Conservation (phyloP, 2,888 invertebrate species). For the Callimorpha dominula region DNA sequence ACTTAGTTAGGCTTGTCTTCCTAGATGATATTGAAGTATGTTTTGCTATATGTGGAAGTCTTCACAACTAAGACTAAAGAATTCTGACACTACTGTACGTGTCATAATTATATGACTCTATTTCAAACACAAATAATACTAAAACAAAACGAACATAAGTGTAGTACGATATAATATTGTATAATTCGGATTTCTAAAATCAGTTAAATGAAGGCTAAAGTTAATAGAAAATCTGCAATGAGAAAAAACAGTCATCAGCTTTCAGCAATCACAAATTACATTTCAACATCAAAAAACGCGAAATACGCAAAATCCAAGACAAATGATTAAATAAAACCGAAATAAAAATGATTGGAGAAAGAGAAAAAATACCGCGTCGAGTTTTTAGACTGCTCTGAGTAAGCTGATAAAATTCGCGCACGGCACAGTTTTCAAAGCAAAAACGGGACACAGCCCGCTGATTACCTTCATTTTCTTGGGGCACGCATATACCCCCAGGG, state of each 20-base stretch:
- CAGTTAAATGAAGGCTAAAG: neutral
- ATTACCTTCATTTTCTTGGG: constrained; percentile 83
- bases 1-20: too few relatives aligned
- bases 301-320: constrained; percentile 34
- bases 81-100: too few relatives aligned
- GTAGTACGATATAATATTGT: neutral
- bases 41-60: too few relatives aligned
- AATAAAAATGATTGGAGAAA: constrained; percentile 32
- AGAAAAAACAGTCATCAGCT: neutral
- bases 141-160: neutral
- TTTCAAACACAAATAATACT: neutral
- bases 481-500: constrained; percentile 75
- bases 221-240: constrained; percentile 2
- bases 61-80: too few relatives aligned
- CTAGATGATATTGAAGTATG: too few relatives aligned
- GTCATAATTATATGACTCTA: neutral
- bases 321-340: constrained; percentile 45
- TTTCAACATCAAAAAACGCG: constrained; percentile 20
- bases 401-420: constrained; percentile 61
- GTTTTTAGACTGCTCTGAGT: constrained; percentile 44
- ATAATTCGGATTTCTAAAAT: neutral
- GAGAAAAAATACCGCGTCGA: constrained; percentile 42
- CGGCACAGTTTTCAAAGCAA: constrained; percentile 60
- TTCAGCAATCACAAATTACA: constrained; percentile 21
- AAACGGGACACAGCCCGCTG: constrained; percentile 61